phyloP scores from a whole-genome alignment of 2,888 invertebrate species.

The Troides oblongomaculatus region DNA sequence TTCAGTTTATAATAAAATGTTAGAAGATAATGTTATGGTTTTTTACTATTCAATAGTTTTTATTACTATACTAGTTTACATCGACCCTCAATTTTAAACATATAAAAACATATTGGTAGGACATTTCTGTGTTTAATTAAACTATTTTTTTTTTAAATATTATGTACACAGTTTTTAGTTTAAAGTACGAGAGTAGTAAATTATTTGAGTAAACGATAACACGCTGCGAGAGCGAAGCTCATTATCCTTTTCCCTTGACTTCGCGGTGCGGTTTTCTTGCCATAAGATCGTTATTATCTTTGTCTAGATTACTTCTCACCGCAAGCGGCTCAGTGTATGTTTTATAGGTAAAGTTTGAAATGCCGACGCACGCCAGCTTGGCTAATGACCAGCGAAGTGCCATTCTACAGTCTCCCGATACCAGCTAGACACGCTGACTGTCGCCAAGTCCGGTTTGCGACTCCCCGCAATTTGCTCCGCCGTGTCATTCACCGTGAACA shows the following conservation, averaged over 20 bases:
- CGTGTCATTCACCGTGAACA: conserved; percentile 28
- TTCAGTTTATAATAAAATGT: too few species aligned
- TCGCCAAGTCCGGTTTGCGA: conserved; percentile 25
- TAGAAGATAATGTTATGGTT: too few species aligned
- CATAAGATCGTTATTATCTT: conserved; percentile 47
- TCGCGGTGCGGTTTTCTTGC: conserved; percentile 36
- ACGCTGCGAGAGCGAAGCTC: conserved; percentile 37
- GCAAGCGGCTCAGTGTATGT: conserved; percentile 46
- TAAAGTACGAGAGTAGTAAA: conserved; percentile 1
- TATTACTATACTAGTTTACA: too few species aligned
- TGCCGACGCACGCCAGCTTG: conserved; percentile 36
- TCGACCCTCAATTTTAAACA: too few species aligned
- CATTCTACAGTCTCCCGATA: conserved; percentile 25
- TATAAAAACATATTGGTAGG: too few species aligned
- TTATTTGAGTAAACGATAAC: conserved; percentile 44
- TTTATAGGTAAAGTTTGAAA: conserved; percentile 39
- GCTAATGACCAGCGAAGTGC: conserved; percentile 34
- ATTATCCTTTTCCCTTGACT: conserved; percentile 31
- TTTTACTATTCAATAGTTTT: too few species aligned
- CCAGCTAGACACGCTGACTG: conserved; percentile 28
- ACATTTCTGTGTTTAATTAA: too few species aligned
- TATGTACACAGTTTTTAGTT: not conserved
- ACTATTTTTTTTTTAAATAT: too few species aligned
- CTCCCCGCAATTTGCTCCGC: conserved; percentile 20
- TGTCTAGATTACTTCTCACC: conserved; percentile 47